A percentile compares a stretch with the other conserved stretches of the same genome.
Evolutionary conservation across 2,797 vertebrate species (phyloP).

Genomic region (Spheniscus humboldti): DNA sequence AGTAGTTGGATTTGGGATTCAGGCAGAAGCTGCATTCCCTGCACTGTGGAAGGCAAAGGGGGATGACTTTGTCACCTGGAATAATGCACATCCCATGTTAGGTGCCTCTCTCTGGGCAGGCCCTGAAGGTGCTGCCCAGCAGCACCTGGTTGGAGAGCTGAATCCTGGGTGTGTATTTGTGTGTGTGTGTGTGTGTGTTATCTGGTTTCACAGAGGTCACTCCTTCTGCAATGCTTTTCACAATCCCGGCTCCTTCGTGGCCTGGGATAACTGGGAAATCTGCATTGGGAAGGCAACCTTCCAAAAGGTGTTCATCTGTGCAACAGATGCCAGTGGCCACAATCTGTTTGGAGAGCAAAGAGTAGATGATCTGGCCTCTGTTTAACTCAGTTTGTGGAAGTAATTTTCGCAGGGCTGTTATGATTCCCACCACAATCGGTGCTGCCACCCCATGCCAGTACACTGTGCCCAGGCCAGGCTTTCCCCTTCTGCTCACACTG

Average conservation of each 20-base stretch:
- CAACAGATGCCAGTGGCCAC: conserved; percentile 86
- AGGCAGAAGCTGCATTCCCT: conserved; percentile 67
- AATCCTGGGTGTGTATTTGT: rapidly evolving
- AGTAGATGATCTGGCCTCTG: neutral
- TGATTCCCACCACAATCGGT: too few species aligned
- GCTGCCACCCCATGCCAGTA: too few species aligned
- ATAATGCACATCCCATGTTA: neutral
- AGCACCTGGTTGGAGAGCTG: neutral
- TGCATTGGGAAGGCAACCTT: conserved; percentile 64
- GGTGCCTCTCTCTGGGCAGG: neutral
- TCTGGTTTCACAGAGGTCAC: conserved; percentile 89
- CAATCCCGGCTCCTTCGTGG: conserved; percentile 87
- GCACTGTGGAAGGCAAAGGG: conserved; percentile 61
- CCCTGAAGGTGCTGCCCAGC: too few species aligned
- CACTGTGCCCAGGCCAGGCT: too few species aligned
- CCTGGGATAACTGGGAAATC: conserved; percentile 85
- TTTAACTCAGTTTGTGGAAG: neutral
- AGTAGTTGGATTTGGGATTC: conserved; percentile 66
- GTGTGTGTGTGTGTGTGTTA: neutral
- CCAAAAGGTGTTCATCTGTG: conserved; percentile 80
- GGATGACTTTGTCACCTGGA: conserved; percentile 76
- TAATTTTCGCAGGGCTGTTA: neutral
- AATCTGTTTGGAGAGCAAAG: conserved; percentile 71
- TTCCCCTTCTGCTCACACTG: too few species aligned
- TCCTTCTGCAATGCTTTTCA: conserved; percentile 90